Base-by-base conservation (phyloP, 2,797 vertebrate species). In the Myiotriccus ornatus region DNA sequence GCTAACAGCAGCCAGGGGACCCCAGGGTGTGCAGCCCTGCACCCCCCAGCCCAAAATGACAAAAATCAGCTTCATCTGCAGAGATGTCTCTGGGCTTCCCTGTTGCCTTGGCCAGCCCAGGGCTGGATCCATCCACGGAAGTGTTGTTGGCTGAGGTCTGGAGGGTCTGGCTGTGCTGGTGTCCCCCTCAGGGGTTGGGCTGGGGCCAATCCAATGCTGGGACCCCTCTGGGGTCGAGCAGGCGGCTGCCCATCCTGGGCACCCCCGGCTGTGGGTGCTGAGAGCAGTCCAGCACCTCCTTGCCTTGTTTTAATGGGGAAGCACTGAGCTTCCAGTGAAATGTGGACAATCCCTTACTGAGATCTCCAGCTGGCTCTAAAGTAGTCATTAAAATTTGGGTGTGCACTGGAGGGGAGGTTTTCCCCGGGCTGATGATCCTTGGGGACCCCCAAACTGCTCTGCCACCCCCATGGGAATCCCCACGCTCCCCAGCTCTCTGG, bases 231-330 rank as follows among this genome's bases (percentile, higher is more conserved):
- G 6, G 18, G 18, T 9, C 7, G 14, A 14, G 19, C 35, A 44
- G 43, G 27, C 0, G 17, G 44, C 22, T 74, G 22, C 53, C 21
- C 2, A 4, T 28, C 44, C 9, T 39, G 56, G 28, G 35, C 25
- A 34, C 39, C 27, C n/a, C 0, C 0, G 43, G 41, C 4, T 44
- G 43, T 0, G 1, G n/a, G 10, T 53, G 39, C 77, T 75, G 0
- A 1, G 34, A 30, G 25, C 7, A 0, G 32, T 63, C 46, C 43
- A 32, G 12, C 55, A n/a, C 62, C 35, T 74, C 37, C 57, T 62
- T 59, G 24, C 15, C 62, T 82, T n/a, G 14, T 84, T 84, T 60
- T 35, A 52, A 8, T 41, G 41, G 23, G 57, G 22, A 59, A 28
- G 21, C 75, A 41, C 44, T 24, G 24, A 37, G 35, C 55, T 62